Evolutionary conservation across 2,888 invertebrate genomes (phyloP).

Genomic region (Cheilosia vernalis): DNA sequence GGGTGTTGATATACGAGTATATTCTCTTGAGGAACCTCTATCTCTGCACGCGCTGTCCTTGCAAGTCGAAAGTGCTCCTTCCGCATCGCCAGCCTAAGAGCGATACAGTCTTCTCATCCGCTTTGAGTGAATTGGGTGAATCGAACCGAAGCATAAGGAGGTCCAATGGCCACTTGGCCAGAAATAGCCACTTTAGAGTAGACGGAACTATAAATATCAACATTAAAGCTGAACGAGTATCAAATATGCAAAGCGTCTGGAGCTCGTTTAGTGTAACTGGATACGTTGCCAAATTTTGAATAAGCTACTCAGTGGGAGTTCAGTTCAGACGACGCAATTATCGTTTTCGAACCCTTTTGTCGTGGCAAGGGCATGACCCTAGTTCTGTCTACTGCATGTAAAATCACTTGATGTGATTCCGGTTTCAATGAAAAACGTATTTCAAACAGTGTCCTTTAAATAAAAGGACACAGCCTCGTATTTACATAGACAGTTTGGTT

Average conservation of each 20-base stretch:
- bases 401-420: slow-evolving; percentile 2
- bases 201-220: slow-evolving; percentile 42
- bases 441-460: neutral
- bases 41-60: neutral
- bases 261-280: slow-evolving; percentile 32
- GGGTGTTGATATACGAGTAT: neutral
- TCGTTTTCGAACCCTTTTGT: slow-evolving; percentile 28
- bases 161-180: slow-evolving; percentile 1
- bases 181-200: neutral
- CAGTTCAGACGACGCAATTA: slow-evolving; percentile 16
- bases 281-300: slow-evolving; percentile 29
- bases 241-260: slow-evolving; percentile 53
- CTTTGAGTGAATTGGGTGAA: slow-evolving; percentile 36
- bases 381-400: slow-evolving; percentile 6
- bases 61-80: slow-evolving; percentile 21
- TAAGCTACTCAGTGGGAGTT: neutral
- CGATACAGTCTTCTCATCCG: neutral
- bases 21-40: neutral
- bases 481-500: slow-evolving; percentile 17
- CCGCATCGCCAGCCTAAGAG: neutral
- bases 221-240: slow-evolving; percentile 30
- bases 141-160: slow-evolving; percentile 22
- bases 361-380: neutral
- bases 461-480: slow-evolving; percentile 10
- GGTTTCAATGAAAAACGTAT: slow-evolving; percentile 27